Evolutionary conservation across 2,888 invertebrate species (phyloP), one percentile per base, ranked within the genome.

Genomic region (Xestia sexstrigata): DNA sequence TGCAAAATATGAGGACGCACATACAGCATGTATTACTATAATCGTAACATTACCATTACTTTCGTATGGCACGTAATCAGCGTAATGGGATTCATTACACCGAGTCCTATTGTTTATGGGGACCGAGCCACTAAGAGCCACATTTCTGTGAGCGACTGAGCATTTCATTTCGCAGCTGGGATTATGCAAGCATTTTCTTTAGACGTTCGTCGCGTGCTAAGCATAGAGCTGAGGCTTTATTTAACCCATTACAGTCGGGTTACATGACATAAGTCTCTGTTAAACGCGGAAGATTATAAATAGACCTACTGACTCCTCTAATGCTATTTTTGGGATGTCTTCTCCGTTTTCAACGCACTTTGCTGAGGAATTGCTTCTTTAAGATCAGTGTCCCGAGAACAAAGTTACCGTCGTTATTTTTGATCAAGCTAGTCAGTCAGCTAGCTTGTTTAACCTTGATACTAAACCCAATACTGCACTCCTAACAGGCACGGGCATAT

Each of bases 81-180:
- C 67, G 70, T 84, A 79, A 84, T 84, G 75, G 87, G 73, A 80
- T 87, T 87, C 87, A 84, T 84, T 84, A 84, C 80, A 87, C 80
- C 58, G 49, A 39, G 55, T 39, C 73, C 80, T 66, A 84, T 84
- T 84, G 84, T 84, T 84, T 79, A 84, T 84, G 75, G 87, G 47
- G 72, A 72, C 45, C 55, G 60, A 68, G 70, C 66, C 80, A 87
- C 87, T 79, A 72, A 55, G 74, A 75, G 80, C 45, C 42, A 17
- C n/a, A 52, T 68, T 42, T 47, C 71, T 68, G 30, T 17, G 60
- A 62, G 60, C 30, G 35, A 20, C 30, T 35, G 62, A 30, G 72
- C 67, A 73, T 87, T 87, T 74, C 72, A 79, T 84, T 83, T 68
- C 26, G 73, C 83, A 60, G 62, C 66, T 78, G 13, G 55, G 20